Evolutionary conservation across 2,888 invertebrate genomes (phyloP), one percentile per base, ranked within the genome.

Genomic region (Drosophila mettleri): DNA sequence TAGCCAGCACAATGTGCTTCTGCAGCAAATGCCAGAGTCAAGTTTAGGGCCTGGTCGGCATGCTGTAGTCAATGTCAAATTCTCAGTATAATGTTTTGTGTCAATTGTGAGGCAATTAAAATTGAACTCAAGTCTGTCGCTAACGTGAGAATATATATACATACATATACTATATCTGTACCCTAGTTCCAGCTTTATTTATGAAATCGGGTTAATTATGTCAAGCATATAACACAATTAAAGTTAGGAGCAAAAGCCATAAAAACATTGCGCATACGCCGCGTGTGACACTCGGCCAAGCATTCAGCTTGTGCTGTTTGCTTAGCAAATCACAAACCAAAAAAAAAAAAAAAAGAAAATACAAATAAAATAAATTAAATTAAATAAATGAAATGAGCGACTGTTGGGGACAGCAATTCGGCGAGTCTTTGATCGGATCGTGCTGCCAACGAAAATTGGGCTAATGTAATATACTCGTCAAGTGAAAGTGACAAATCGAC

Each of bases 391-490:
- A 67, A 58, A n/a, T 43, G 36, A 14, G 22, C 38, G 22, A 2
- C 6, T 43, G 31, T 12, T 10, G 18, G 27, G 49, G 29, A 38
- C 16, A 9, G 29, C 41, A 41, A 34, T 38, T 46, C 45, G 39
- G 58, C 16, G 31, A 38, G 33, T 51, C 31, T 59, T 48, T 48
- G 24, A 58, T 43, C 59, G 66, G 62, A 49, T 49, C 64, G 60
- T 75, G 29, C 55, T 38, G 53, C 43, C 74, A 78, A 64, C 67
- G 53, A 77, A 82, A 86, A 86, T 80, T 80, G 65, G 71, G 81
- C 86, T 86, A 86, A 82, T 82, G 74, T 86, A 86, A 86, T 80
- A 86, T 80, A 78, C 80, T 74, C 84, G 69, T 70, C 70, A 70
- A 84, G 69, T 71, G 74, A 74, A 79, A 74, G 80, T 70, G 81